Conservation (phyloP, 2,888 invertebrate genomes). For the Zeuzera pyrina region DNA sequence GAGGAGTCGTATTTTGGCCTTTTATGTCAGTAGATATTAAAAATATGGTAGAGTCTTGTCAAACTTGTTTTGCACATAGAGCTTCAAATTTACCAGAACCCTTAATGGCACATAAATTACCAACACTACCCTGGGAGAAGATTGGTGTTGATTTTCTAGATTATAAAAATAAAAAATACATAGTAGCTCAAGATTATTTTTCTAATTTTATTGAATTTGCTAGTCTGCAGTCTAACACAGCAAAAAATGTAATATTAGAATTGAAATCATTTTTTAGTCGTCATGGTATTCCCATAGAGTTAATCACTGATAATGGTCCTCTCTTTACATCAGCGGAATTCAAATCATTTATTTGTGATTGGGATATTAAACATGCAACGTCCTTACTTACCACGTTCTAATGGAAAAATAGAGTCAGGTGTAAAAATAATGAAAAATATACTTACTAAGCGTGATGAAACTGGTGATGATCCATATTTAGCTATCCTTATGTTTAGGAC, state of each 20-base stretch:
- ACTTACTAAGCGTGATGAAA: not conserved
- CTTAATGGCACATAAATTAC: no score
- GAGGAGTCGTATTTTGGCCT: no score
- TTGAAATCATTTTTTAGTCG: conserved; percentile 12
- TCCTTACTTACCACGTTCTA: conserved; percentile 14
- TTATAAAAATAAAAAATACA: conserved; percentile 13
- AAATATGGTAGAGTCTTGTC: no score
- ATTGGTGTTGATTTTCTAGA: conserved; percentile 16
- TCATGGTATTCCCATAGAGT: conserved; percentile 15
- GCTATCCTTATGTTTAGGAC: not conserved
- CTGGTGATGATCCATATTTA: not conserved
- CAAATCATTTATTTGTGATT: conserved; percentile 12
- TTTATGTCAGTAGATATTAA: no score
- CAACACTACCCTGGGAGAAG: conserved; percentile 16
- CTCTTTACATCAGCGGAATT: conserved; percentile 16
- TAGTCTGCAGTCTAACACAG: conserved; percentile 6
- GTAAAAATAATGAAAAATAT: conserved; percentile 1
- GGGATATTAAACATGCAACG: conserved; percentile 12
- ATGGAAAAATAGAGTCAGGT: conserved; percentile 11
- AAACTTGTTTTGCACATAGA: no score
- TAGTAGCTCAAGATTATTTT: conserved; percentile 16
- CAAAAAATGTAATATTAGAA: conserved; percentile 8
- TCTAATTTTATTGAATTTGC: conserved; percentile 18
- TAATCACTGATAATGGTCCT: conserved; percentile 17
- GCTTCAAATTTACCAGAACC: no score